Evolutionary conservation across 2,888 invertebrate genomes (phyloP).

Genomic region (Anticlea derivata): DNA sequence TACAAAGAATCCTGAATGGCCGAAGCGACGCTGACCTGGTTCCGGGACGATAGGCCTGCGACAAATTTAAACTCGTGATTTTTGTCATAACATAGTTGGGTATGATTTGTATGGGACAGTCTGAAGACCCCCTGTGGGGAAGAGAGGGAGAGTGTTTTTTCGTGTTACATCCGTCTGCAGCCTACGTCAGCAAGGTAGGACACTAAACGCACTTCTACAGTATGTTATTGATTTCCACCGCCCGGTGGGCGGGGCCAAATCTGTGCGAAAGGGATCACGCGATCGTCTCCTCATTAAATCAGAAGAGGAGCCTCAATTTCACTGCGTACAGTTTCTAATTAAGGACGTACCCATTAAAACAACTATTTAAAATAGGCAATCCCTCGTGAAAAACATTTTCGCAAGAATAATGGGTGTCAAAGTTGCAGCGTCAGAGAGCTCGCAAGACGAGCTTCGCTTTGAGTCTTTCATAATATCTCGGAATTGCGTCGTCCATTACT

Average conservation of each 20-base stretch:
- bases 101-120: too few relatives aligned
- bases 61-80: too few relatives aligned
- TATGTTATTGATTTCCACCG: conserved; percentile 82
- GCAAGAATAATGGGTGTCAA: conserved; percentile 65
- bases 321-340: conserved; percentile 76
- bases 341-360: conserved; percentile 81
- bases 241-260: conserved; percentile 78
- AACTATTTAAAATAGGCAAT: conserved; percentile 82
- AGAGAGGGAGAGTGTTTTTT: conserved; percentile 37
- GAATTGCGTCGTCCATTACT: conserved; percentile 24
- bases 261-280: conserved; percentile 81
- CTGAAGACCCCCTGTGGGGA: background rate
- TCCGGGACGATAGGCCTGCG: too few relatives aligned
- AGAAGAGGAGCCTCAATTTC: conserved; percentile 76
- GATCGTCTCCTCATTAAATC: conserved; percentile 78
- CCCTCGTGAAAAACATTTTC: conserved; percentile 70
- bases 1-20: too few relatives aligned
- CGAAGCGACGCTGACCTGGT: too few relatives aligned
- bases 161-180: conserved; percentile 47
- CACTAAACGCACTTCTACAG: conserved; percentile 80
- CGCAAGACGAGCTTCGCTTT: conserved; percentile 41
- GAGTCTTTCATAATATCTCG: conserved; percentile 25
- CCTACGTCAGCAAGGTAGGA: conserved; percentile 74
- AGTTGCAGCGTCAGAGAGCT: conserved; percentile 48
- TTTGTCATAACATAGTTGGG: too few relatives aligned